Conservation (phyloP, 2,888 invertebrate genomes). For the Himalopsyche tibetana region DNA sequence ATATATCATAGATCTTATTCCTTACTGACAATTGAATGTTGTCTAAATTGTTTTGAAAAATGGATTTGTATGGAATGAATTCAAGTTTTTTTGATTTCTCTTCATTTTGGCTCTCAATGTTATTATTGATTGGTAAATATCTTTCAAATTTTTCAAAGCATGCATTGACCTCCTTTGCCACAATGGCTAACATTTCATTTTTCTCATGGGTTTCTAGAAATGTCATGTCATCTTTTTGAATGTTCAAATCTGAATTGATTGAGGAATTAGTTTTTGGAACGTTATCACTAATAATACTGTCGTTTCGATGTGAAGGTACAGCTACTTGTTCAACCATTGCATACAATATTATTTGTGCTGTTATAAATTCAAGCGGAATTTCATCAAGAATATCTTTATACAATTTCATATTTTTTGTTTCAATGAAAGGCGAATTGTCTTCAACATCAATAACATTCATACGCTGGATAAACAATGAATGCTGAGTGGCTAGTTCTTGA, state of each 20-base stretch:
- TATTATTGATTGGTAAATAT: slow-evolving; percentile 1
- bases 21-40: not conserved
- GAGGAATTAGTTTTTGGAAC: slow-evolving; percentile 19
- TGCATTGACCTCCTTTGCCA: not conserved
- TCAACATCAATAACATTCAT: slow-evolving; percentile 73
- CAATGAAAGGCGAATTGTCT: slow-evolving; percentile 64
- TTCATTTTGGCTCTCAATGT: not conserved
- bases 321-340: slow-evolving; percentile 47
- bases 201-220: not conserved
- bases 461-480: slow-evolving; percentile 73
- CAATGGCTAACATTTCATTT: not conserved
- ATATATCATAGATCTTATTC: slow-evolving; percentile 29
- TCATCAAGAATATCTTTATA: slow-evolving; percentile 47
- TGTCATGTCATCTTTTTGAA: not conserved
- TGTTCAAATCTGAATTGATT: not conserved
- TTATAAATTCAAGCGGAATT: slow-evolving; percentile 45
- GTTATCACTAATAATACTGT: not conserved
- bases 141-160: slow-evolving; percentile 47
- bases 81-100: not conserved
- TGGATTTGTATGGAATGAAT: slow-evolving; percentile 50
- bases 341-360: slow-evolving; percentile 41
- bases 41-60: not conserved
- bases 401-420: not conserved
- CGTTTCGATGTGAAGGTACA: not conserved
- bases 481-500: slow-evolving; percentile 75